Evolutionary conservation across 2,888 invertebrate genomes (phyloP), one percentile per base, ranked within the genome.

Genomic region (Polia nebulosa): DNA sequence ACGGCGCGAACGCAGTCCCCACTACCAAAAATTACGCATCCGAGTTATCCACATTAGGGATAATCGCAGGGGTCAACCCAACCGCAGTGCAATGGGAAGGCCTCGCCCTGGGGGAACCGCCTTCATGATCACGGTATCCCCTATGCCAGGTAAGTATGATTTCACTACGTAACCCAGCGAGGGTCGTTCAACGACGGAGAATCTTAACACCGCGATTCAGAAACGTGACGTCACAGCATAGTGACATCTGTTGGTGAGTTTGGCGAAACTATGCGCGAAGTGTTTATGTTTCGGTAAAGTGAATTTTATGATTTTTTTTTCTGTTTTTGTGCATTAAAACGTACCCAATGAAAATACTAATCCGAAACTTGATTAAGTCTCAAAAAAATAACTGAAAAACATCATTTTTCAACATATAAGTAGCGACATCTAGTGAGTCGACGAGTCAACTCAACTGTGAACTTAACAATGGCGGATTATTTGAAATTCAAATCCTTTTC

Each of bases 151-250:
- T 84, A 85, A 84, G 84, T 85, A 84, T 84, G 84, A 57, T 0
- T 81, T 73, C 0, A 0, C 1, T 8, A 27, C 27, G 6, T 32
- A 8, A 20, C 0, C 7, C 29, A 25, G 45, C 29, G 47, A 34
- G 36, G 20, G 72, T 82, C 69, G 15, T 69, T 76, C 68, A 15
- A 22, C 47, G 34, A 3, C 52, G 56, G 77, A 69, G 57, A 64
- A 58, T 80, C 74, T 75, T 52, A 56, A 79, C 79, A 75, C 79
- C 79, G 74, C 58, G 49, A 64, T 75, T 79, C 75, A 77, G 53
- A 61, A 77, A 69, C 22, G 52, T 58, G 77, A 65, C 55, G 61
- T 94, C 88, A 97, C 97, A 1, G 71, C 60, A 76, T 9, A 69
- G 61, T 49, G 76, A 63, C 81, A 77, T 76, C 76, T 77, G 17